phyloP scores from a whole-genome alignment of 1,140 invertebrate genomes.

The Doryteuthis pealeii region DNA sequence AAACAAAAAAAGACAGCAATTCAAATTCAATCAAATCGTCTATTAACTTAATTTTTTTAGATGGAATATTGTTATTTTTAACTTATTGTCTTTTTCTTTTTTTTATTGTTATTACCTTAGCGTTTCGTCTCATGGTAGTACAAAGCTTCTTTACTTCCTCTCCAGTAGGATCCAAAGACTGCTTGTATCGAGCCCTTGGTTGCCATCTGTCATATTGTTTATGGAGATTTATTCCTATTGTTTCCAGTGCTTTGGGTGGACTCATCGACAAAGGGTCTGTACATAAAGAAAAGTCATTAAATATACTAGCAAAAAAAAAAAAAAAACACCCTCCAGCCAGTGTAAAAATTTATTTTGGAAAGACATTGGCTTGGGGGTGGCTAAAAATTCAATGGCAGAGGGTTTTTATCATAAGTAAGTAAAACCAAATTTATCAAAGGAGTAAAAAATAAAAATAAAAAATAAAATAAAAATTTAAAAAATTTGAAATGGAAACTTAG shows the following conservation, averaged over 20 bases:
- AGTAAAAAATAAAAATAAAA: no score
- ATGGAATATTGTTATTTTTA: background rate
- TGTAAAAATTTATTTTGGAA: no score
- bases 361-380: no score
- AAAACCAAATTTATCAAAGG: no score
- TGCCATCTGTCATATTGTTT: conserved; percentile 96
- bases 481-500: no score
- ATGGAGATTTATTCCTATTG: conserved; percentile 88
- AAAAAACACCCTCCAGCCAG: no score
- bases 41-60: background rate
- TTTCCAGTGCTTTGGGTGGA: conserved; percentile 90
- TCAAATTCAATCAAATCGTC: background rate
- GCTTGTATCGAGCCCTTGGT: conserved; percentile 84
- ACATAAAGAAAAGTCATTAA: conserved; percentile 17
- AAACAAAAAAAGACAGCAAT: no score
- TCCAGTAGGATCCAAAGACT: conserved; percentile 93
- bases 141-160: conserved; percentile 98
- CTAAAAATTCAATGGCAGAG: no score
- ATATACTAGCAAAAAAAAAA: background rate
- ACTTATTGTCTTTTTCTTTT: no score
- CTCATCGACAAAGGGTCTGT: conserved; percentile 74
- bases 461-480: no score
- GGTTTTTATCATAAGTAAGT: no score
- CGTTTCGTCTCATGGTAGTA: conserved; percentile 90
- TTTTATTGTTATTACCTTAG: conserved; percentile 72